These are phyloP conservation scores for Nemapogon koenigi DNA, from an alignment of 2,888 invertebrate genomes.

Conservation along the genomic window DNA sequence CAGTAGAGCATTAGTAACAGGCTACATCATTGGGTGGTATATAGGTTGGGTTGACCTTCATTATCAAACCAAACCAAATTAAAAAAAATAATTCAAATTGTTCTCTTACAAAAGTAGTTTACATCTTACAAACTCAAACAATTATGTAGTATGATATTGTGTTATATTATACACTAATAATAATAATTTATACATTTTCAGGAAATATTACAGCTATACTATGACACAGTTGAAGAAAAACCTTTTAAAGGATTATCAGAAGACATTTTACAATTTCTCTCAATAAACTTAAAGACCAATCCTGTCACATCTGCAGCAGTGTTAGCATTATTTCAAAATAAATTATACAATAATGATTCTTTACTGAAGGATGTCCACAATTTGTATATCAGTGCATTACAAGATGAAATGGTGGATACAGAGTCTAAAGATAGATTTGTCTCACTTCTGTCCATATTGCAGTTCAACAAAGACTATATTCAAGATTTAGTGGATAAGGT, in stretches of 20 bases:
- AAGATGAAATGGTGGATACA: conserved; percentile 34
- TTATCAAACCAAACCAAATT: too few relatives aligned
- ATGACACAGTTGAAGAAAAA: conserved; percentile 35
- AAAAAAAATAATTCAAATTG: too few relatives aligned
- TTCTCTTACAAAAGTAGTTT: too few relatives aligned
- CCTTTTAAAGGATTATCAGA: conserved; percentile 31
- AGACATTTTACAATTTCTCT: conserved; percentile 40
- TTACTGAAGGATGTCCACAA: conserved; percentile 33
- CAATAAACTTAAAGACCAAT: conserved; percentile 43
- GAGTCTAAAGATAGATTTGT: conserved; percentile 39
- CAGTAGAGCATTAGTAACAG: too few relatives aligned
- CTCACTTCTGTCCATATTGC: conserved; percentile 38
- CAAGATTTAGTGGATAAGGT: conserved; percentile 34
- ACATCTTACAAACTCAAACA: too few relatives aligned
- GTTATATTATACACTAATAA: too few relatives aligned
- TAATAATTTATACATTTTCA: conserved; percentile 21
- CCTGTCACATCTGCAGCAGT: conserved; percentile 45
- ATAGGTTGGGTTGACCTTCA: too few relatives aligned
- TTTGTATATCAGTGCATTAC: conserved; percentile 38
- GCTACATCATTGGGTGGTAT: too few relatives aligned
- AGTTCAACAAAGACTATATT: conserved; percentile 36
- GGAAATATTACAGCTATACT: conserved; percentile 42
- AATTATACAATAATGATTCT: conserved; percentile 24
- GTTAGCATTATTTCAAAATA: conserved; percentile 32
- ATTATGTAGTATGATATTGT: too few relatives aligned